Base-by-base conservation (phyloP, 2,797 vertebrate genomes). In the Falco cherrug region DNA sequence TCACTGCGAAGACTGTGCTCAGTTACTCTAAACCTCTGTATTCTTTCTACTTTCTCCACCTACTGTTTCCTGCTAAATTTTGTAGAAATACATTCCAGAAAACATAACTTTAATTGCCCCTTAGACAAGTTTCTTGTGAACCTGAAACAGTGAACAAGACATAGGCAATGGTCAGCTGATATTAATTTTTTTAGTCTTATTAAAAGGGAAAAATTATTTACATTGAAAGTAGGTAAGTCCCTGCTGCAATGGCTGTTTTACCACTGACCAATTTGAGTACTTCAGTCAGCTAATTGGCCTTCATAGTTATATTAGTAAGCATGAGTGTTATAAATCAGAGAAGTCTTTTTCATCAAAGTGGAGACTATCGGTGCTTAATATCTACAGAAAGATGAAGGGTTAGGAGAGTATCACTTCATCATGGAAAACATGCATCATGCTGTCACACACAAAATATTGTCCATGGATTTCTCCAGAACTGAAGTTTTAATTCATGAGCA, bases 281-380 rank as follows among this genome's bases (percentile, higher is more conserved):
- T 94, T 81, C 71, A 94, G 48, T 17, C 63, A 92, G 79, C 45
- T 94, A 96, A 93, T 86, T 93, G 71, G 53, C 37, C 59, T 88
- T 95, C 84, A 59, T 24, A 88, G 45, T 68, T 88, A 95, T 92
- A 94, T 94, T 84, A 94, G 59, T 89, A 75, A 93, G 29, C 43
- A 47, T 15, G 48, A 89, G 6, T 63, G 20, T 61, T 90, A 78
- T 80, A 89, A 90, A 95, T 70, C 63, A 70, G 68, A 65, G 57
- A 47, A 11, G 13, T 70, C 16, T 53, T 91, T 89, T 89, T 64
- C 54, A 78, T 17, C 12, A 24, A 93, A 87, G 60, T 70, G 87
- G 83, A 77, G 79, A 76, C 29, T 80, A 41, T 75, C 57, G 47
- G 16, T 56, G 12, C 31, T 84, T 90, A 78, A 80, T 74, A 81